Evolutionary conservation across 2,797 vertebrate genomes (phyloP).

Genomic region (Tangara arthus): DNA sequence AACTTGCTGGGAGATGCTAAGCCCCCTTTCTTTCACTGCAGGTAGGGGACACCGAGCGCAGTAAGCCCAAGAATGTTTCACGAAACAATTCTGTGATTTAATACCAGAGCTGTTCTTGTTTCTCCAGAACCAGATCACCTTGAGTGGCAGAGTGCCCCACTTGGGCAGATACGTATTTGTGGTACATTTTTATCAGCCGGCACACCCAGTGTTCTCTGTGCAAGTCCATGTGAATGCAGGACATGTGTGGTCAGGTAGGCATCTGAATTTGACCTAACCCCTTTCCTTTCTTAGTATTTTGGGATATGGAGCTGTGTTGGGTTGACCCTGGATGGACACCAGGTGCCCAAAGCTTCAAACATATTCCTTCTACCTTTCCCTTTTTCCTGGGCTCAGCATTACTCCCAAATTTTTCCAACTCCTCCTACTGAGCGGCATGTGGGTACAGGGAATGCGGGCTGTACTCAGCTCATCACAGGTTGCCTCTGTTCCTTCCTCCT

Average conservation of each 20-base stretch:
- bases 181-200: slow-evolving; percentile 84
- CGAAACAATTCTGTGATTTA: background rate
- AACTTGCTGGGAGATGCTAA: background rate
- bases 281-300: background rate
- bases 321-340: background rate
- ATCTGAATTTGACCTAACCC: background rate
- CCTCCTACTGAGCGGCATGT: background rate
- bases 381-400: background rate
- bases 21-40: background rate
- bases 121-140: slow-evolving; percentile 81
- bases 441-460: background rate
- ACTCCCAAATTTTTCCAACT: background rate
- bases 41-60: background rate
- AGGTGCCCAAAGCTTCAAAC: background rate
- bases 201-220: slow-evolving; percentile 78
- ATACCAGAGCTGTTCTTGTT: background rate
- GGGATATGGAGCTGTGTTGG: background rate
- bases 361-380: background rate
- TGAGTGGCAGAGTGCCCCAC: slow-evolving; percentile 77
- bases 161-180: slow-evolving; percentile 81
- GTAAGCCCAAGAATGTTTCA: background rate
- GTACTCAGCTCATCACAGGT: background rate
- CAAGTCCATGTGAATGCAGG: slow-evolving; percentile 79
- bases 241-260: slow-evolving; percentile 81
- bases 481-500: background rate